A percentile compares a stretch with the other conserved stretches of the same genome.
Evolutionary conservation across 2,113 vertebrate species (phyloP).

Genomic region (Hemiprocne comata): DNA sequence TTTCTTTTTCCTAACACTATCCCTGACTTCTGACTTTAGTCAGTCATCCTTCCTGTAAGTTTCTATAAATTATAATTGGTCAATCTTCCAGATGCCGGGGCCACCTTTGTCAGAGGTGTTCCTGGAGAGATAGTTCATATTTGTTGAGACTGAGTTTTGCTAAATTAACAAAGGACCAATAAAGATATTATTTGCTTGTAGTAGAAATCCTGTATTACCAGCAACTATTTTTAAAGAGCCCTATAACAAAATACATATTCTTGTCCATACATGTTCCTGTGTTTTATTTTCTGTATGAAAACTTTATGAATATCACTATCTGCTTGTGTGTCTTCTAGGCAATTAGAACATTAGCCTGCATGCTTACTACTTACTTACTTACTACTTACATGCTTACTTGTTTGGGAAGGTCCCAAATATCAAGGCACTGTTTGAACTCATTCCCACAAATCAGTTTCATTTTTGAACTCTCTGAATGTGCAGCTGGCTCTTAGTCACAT

Average conservation of each 20-base stretch:
- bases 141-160: not conserved
- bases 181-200: not conserved
- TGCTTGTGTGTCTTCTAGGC: accelerated
- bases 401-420: not conserved
- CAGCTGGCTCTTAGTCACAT: not conserved
- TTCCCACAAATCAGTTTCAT: not conserved
- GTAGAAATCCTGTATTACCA: not conserved
- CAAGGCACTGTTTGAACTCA: not conserved
- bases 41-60: not conserved
- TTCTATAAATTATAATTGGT: not conserved
- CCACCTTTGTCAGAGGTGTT: not conserved
- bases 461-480: not conserved
- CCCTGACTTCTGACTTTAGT: not conserved
- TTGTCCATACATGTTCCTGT: not conserved
- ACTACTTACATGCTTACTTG: no score
- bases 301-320: not conserved
- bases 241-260: not conserved
- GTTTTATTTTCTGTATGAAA: not conserved
- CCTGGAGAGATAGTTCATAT: not conserved
- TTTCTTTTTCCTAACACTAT: not conserved
- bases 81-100: not conserved
- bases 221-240: not conserved
- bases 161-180: not conserved
- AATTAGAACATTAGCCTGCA: not conserved
- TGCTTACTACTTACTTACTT: not conserved